These are phyloP conservation scores for Heliothis subflexa DNA, from an alignment of 1,140 invertebrate genomes.

Conservation along the genomic window DNA sequence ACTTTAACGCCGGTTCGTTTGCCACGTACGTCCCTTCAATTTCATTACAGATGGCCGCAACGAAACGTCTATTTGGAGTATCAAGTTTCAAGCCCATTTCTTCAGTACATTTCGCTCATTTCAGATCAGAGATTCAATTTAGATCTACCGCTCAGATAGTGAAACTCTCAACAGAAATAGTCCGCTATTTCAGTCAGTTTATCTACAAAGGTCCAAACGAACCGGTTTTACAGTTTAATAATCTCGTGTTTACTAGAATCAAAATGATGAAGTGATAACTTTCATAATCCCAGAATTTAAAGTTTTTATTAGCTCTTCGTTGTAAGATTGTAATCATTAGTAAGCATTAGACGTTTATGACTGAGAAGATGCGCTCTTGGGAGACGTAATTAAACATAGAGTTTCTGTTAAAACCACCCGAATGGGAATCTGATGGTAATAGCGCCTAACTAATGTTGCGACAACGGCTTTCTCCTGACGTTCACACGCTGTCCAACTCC, in stretches of 20 bases:
- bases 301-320: constrained; percentile 49
- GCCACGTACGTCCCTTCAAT: constrained; percentile 66
- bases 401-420: constrained; percentile 59
- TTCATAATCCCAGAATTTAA: constrained; percentile 33
- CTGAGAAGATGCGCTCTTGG: constrained; percentile 31
- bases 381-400: constrained; percentile 62
- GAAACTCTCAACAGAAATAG: constrained; percentile 52
- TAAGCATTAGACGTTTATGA: constrained; percentile 58
- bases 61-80: constrained; percentile 55
- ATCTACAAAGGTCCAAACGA: constrained; percentile 44
- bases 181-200: constrained; percentile 57
- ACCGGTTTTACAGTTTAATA: constrained; percentile 50
- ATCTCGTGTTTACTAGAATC: constrained; percentile 14
- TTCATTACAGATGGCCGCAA: constrained; percentile 63
- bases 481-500: constrained; percentile 82
- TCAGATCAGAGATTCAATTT: constrained; percentile 75
- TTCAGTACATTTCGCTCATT: constrained; percentile 67
- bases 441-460: constrained; percentile 76
- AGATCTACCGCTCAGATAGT: constrained; percentile 69
- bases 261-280: constrained; percentile 35
- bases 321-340: constrained; percentile 55
- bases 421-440: constrained; percentile 71
- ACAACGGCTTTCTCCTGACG: constrained; percentile 79
- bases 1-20: constrained; percentile 55
- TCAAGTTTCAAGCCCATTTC: constrained; percentile 65